Evolutionary conservation across 2,113 vertebrate genomes (phyloP).

Genomic region (Capreolus pygargus): DNA sequence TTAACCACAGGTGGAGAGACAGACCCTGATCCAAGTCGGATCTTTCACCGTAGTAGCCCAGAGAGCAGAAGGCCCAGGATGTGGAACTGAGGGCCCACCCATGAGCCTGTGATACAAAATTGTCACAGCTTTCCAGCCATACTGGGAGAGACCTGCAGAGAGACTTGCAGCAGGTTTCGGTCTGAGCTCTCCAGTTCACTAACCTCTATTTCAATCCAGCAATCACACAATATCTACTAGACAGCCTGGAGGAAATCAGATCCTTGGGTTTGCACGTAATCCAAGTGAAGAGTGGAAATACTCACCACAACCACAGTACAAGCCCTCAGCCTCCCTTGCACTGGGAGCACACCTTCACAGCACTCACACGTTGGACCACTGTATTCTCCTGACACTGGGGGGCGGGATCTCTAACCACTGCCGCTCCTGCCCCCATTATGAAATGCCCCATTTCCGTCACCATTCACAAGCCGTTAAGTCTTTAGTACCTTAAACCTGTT

Average conservation of each 20-base stretch:
- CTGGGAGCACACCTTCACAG: not conserved
- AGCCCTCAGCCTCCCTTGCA: not conserved
- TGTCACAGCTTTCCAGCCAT: not conserved
- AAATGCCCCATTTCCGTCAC: not conserved
- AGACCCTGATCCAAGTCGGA: not conserved
- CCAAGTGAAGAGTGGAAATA: not conserved
- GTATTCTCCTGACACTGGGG: not conserved
- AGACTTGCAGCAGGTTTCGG: accelerated
- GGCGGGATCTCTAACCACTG: not conserved
- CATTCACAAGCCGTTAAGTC: not conserved
- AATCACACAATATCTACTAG: not conserved
- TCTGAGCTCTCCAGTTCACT: not conserved
- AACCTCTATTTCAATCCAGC: not conserved
- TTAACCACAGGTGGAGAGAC: not conserved
- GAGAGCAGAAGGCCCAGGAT: not conserved
- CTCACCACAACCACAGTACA: not conserved
- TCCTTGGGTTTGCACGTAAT: not conserved
- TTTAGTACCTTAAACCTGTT: not conserved
- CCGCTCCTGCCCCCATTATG: not conserved
- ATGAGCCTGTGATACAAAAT: not conserved
- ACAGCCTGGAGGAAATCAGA: not conserved
- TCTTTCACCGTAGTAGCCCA: not conserved
- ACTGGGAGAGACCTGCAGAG: not conserved
- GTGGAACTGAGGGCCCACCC: not conserved
- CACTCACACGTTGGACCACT: accelerated